Evolutionary conservation across 2,797 vertebrate genomes (phyloP).

Genomic region (Phaenicophaeus curvirostris): DNA sequence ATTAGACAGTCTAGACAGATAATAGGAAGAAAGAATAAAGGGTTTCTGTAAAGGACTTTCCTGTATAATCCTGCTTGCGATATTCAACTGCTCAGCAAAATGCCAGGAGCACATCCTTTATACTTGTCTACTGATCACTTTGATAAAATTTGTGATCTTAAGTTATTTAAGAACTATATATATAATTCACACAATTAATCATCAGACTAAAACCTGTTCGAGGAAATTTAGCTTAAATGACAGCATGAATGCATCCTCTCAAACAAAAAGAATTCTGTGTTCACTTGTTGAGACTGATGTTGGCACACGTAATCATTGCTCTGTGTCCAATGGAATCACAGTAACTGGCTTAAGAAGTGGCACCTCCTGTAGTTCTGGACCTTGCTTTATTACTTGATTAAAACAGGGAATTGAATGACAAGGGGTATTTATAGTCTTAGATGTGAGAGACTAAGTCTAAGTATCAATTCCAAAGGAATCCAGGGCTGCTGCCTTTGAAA

Average conservation of each 20-base stretch:
- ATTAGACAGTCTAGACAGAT: slow-evolving; percentile 10
- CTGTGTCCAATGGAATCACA: neutral
- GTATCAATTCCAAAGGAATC: neutral
- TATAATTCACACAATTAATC: neutral
- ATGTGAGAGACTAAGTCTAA: neutral
- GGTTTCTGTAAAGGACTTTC: neutral
- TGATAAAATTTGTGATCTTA: neutral
- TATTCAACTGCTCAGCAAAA: neutral
- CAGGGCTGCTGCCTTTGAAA: neutral
- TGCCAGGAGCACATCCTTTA: neutral
- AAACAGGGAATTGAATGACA: neutral
- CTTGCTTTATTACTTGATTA: neutral
- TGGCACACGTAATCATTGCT: neutral
- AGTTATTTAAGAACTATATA: neutral
- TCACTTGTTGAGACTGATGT: neutral
- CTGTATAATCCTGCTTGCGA: neutral
- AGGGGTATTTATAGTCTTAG: neutral
- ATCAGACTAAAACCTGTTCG: neutral
- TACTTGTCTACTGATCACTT: neutral
- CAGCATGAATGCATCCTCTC: neutral
- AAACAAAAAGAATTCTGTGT: accelerated
- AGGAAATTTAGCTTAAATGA: neutral
- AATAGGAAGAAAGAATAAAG: neutral
- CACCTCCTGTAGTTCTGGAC: neutral
- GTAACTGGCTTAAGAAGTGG: neutral